Evolutionary conservation across 2,113 vertebrate genomes (phyloP).

Genomic region (Collichthys lucidus): DNA sequence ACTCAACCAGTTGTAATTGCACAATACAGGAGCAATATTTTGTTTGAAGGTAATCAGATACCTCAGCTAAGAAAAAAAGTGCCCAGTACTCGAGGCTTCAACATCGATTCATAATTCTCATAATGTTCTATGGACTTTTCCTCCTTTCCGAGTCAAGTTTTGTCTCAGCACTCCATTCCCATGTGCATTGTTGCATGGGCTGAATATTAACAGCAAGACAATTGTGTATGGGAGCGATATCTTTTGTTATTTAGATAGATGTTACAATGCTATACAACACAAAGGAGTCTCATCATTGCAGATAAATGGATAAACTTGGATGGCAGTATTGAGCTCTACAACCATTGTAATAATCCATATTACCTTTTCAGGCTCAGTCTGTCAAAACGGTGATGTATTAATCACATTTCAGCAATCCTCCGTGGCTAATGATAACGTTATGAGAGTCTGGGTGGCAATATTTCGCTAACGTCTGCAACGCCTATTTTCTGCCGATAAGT

Average conservation of each 20-base stretch:
- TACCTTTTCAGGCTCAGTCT: slow-evolving; percentile 84
- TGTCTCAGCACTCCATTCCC: slow-evolving; percentile 71
- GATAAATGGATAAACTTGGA: slow-evolving; percentile 87
- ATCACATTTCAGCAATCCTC: slow-evolving; percentile 85
- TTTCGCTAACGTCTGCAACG: slow-evolving; percentile 79
- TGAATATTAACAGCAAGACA: slow-evolving; percentile 82
- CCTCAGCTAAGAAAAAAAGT: slow-evolving; percentile 65
- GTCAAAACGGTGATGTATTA: slow-evolving; percentile 84
- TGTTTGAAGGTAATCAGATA: slow-evolving; percentile 82
- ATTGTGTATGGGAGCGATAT: slow-evolving; percentile 74
- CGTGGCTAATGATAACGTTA: slow-evolving; percentile 80
- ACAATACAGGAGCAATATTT: slow-evolving; percentile 75
- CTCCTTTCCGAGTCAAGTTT: slow-evolving; percentile 69
- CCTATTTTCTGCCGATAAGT: slow-evolving; percentile 83
- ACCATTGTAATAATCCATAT: slow-evolving; percentile 86
- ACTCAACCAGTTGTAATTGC: slow-evolving; percentile 78
- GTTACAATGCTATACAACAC: slow-evolving; percentile 81
- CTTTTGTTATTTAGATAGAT: slow-evolving; percentile 87
- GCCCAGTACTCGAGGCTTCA: slow-evolving; percentile 51
- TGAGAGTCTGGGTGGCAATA: slow-evolving; percentile 77
- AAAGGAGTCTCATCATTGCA: slow-evolving; percentile 84
- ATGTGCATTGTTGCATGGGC: slow-evolving; percentile 69
- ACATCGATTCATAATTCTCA: slow-evolving; percentile 72
- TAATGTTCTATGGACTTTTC: slow-evolving; percentile 73
- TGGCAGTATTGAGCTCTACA: slow-evolving; percentile 82